Evolutionary conservation across 2,113 vertebrate genomes (phyloP).

Genomic region (Rhinoptilus africanus): DNA sequence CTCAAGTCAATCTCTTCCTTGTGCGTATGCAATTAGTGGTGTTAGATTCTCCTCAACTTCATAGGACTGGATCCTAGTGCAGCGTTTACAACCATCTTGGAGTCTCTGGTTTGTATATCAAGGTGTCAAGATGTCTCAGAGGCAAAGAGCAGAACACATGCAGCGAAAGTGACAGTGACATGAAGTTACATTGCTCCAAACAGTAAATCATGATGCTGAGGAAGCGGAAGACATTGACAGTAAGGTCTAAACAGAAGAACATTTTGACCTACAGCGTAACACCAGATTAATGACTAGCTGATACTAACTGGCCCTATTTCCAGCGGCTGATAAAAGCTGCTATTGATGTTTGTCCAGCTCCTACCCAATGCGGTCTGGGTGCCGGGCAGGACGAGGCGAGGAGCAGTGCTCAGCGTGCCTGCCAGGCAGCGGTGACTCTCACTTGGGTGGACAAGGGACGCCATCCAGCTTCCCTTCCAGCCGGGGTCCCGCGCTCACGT

Average conservation of each 20-base stretch:
- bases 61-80: not conserved
- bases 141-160: constrained; percentile 51
- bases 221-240: constrained; percentile 42
- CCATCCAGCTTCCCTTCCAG: not conserved
- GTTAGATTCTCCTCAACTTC: not conserved
- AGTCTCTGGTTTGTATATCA: constrained; percentile 46
- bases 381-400: not conserved
- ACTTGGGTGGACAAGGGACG: not conserved
- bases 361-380: not conserved
- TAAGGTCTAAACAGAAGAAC: constrained; percentile 57
- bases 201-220: constrained; percentile 47
- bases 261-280: constrained; percentile 58
- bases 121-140: constrained; percentile 54
- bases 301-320: constrained; percentile 1
- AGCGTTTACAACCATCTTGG: constrained; percentile 42
- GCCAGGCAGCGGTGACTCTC: not conserved
- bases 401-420: not conserved
- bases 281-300: constrained; percentile 29
- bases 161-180: constrained; percentile 51
- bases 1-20: not conserved
- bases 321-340: not conserved
- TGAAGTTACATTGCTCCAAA: constrained; percentile 3
- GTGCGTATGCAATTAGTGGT: not conserved
- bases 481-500: accelerated
- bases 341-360: constrained; percentile 14